Conservation (phyloP, 2,797 vertebrate species). For the Catostomus latipinnis region DNA sequence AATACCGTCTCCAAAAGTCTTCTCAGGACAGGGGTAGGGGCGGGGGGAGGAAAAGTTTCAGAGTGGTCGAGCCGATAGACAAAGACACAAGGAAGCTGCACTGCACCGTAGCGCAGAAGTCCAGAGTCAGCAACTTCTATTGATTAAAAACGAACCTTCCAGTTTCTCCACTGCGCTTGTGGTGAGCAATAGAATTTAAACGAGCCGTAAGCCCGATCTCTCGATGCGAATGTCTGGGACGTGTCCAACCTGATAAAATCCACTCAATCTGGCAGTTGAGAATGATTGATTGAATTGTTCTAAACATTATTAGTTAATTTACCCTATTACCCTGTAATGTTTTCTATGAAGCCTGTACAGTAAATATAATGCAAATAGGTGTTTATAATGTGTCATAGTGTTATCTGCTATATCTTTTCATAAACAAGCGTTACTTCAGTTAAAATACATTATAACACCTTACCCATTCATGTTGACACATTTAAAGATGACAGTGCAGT, state of each 20-base stretch:
- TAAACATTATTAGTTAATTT: constrained; percentile 17
- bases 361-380: neutral
- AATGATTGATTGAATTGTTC: constrained; percentile 18
- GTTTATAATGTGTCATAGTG: neutral
- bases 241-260: constrained; percentile 28
- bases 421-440: neutral
- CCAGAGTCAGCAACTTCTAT: constrained; percentile 98
- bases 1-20: constrained; percentile 85
- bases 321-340: neutral
- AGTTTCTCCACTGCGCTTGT: constrained; percentile 89
- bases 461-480: too few relatives aligned
- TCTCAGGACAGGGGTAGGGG: constrained; percentile 78
- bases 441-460: too few relatives aligned
- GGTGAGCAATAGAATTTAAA: constrained; percentile 95
- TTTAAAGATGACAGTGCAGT: too few relatives aligned
- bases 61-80: constrained; percentile 79
- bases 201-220: constrained; percentile 86
- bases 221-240: constrained; percentile 28
- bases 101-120: constrained; percentile 85
- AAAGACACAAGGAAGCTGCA: constrained; percentile 88
- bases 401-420: neutral
- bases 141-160: constrained; percentile 99
- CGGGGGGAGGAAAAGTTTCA: constrained; percentile 75
- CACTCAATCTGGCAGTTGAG: constrained; percentile 16
- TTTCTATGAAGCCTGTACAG: neutral